Base-by-base conservation (phyloP, 2,113 vertebrate species). In the Python bivittatus region DNA sequence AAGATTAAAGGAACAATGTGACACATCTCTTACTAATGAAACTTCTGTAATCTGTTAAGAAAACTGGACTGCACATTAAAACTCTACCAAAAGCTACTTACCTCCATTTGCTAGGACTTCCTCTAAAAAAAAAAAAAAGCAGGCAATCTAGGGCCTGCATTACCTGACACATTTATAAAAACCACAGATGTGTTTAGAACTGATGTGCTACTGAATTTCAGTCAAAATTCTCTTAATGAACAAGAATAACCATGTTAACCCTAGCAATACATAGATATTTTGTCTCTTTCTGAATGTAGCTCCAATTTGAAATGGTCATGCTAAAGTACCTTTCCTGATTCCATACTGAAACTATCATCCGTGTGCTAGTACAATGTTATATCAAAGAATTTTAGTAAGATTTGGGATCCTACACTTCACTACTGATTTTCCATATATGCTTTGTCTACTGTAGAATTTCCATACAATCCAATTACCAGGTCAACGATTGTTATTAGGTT, bases 91-190 rank as follows among this genome's bases (percentile, higher is more conserved):
- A 86, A 93, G 95, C 92, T 91, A 98, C 97, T 98, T 98, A 98
- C 98, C 97, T 98, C 95, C 48, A 79, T 94, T 96, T 97, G 96
- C 95, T 95, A 96, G 93, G 79, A 93, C 23, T 42, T 79, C 42
- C 22, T 79, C 29, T 64, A 22, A 42, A 20, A 57, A n/a, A 90
- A 54, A 38, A n/a, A 48, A 48, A 48, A 48, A 48, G 25, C 95
- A 95, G 90, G 94, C 93, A 84, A 83, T 42, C 33, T 10, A 90
- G 2, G 42, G 13, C 53, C 79, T 15, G 1, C 54, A 20, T 22
- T 57, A 54, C 6, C 61, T 72, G 60, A 38, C 20, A 53, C 17
- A 57, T 57, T n/a, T 57, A 52, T 33, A 90, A 68, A 29, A 89
- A n/a, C 2, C 38, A 90, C 25, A 56, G 5, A 9, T 90, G 48